Base-by-base conservation (phyloP, 2,888 invertebrate genomes). In the Pollenia labialis region DNA sequence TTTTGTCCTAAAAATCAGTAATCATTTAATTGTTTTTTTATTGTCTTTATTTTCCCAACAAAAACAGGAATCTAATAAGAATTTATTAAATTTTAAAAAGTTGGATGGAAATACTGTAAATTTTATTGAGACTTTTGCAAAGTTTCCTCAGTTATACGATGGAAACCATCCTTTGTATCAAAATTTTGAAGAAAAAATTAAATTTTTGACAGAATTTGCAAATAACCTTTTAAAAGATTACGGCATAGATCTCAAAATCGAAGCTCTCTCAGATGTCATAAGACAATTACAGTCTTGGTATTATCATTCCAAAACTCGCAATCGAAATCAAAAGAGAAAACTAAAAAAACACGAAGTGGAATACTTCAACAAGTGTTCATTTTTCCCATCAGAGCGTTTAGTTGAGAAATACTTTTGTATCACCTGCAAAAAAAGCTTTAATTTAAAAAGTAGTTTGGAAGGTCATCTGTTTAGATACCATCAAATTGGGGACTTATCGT, bases 401-500 rank as follows among this genome's bases (percentile, higher is more conserved):
- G 89, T 64, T 48, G 62, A 89, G 48, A 88, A 85, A 12, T 46
- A 90, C 0, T 85, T 86, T 12, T 92, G 91, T 60, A 87, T 89
- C 23, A 86, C 90, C n/a, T 91, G 91, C 42, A 86, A 88, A 7
- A 88, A 89, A 46, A 75, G 81, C 12, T 88, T 88, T 1, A 89
- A 58, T n/a, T 89, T 89, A 0, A 90, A 91, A 66, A 87, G 87
- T 14, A 89, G 88, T 1, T 85, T 90, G 1, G 90, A 91, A 69
- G 77, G 88, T 4, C 91, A 91, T 54, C 69, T 91, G 48, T 90
- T 79, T 12, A 91, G 89, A 56, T 87, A 85, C 0, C 91, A 91
- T 74, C 88, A 89, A 18, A 89, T 91, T n/a, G 91, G 91, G 0
- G 91, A 90, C 16, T 52, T 91, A 42, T 91, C 91, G 1, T 91